A percentile compares a stretch with the other conserved stretches of the same genome.
Evolutionary conservation across 1,140 invertebrate genomes (phyloP).

Genomic region (Neodiprion pinetum): DNA sequence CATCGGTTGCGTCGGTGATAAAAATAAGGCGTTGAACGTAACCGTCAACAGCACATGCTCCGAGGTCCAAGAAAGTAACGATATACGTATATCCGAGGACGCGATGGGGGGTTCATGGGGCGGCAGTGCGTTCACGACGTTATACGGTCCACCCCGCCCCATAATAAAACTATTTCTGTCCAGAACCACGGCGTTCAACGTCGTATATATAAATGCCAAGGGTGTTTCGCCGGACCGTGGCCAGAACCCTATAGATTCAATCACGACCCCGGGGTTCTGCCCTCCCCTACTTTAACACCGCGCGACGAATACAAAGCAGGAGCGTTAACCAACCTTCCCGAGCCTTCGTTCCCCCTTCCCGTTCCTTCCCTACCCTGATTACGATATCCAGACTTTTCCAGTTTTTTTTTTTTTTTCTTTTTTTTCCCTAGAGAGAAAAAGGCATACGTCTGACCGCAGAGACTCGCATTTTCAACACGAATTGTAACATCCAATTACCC

Average conservation of each 20-base stretch:
- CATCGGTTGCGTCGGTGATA: neutral
- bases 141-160: slow-evolving; percentile 42
- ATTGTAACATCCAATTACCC: no score
- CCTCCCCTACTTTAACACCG: slow-evolving; percentile 36
- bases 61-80: neutral
- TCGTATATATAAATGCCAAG: slow-evolving; percentile 44
- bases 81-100: neutral
- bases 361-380: neutral
- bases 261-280: slow-evolving; percentile 45
- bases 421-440: neutral
- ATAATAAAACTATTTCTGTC: slow-evolving; percentile 53
- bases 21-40: neutral
- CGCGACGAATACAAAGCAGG: slow-evolving; percentile 48
- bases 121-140: slow-evolving; percentile 22
- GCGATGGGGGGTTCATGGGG: slow-evolving; percentile 10
- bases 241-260: slow-evolving; percentile 41
- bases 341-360: slow-evolving; percentile 7
- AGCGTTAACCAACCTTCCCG: slow-evolving; percentile 19
- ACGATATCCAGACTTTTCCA: neutral
- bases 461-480: no score
- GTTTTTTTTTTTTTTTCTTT: neutral
- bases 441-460: no score
- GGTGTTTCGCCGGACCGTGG: slow-evolving; percentile 45
- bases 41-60: neutral
- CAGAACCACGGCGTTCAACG: slow-evolving; percentile 11